phyloP scores from a whole-genome alignment of 2,888 invertebrate genomes.

The Pristionchus japonicus region DNA sequence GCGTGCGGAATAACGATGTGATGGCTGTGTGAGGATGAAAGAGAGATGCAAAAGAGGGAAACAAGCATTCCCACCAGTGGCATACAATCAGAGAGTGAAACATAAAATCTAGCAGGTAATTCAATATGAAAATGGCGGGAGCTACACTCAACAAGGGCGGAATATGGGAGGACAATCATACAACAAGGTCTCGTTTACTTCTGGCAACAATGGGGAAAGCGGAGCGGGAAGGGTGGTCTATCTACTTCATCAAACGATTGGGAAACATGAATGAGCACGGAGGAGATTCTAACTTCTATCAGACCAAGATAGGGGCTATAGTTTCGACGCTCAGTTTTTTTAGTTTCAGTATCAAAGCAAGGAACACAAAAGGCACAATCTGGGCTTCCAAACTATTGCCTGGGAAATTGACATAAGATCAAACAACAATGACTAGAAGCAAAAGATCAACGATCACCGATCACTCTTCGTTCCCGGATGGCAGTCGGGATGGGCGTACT shows the following conservation, averaged over 20 bases:
- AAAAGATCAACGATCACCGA: slow-evolving; percentile 8
- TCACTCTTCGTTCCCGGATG: neutral
- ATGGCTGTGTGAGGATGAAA: neutral
- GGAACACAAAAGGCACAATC: no score
- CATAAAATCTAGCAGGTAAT: neutral
- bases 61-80: neutral
- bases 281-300: no score
- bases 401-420: neutral
- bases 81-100: neutral
- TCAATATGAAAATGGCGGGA: slow-evolving; percentile 12
- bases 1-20: neutral
- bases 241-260: neutral
- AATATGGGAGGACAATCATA: neutral
- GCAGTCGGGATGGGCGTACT: slow-evolving; percentile 28
- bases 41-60: neutral
- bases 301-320: no score
- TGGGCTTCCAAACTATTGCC: no score
- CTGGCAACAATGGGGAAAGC: neutral
- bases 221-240: no score
- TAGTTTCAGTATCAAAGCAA: no score
- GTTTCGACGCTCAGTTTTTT: no score
- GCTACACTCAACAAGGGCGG: neutral
- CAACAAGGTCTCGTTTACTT: neutral
- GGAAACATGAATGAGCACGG: no score
- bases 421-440: neutral